Percentiles rank a stretch among this genome's conserved stretches.
These are phyloP conservation scores for Drosophila orena DNA, from an alignment of 1,140 invertebrate species.

Conservation along the genomic window DNA sequence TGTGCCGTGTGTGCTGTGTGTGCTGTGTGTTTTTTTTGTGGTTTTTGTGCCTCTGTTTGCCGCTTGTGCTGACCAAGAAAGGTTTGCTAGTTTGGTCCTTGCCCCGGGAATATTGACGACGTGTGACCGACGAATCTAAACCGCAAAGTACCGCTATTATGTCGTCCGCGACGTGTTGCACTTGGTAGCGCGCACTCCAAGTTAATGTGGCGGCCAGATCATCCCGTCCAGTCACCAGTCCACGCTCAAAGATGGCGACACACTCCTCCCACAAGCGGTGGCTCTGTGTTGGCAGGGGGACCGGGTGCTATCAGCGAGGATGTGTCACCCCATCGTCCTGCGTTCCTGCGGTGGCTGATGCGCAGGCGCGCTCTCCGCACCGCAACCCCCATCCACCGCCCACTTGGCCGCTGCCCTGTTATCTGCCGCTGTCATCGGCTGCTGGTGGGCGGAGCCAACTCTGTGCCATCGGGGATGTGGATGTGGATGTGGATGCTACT, in stretches of 20 bases:
- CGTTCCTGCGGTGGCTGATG: conserved; percentile 52
- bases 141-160: conserved; percentile 77
- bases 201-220: conserved; percentile 70
- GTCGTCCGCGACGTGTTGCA: conserved; percentile 78
- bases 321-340: conserved; percentile 46
- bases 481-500: conserved; percentile 20
- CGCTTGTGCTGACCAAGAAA: conserved; percentile 38
- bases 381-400: conserved; percentile 23
- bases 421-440: conserved; percentile 43
- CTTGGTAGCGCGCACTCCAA: conserved; percentile 78
- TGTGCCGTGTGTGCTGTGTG: too few species aligned
- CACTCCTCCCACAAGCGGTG: conserved; percentile 59
- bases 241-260: conserved; percentile 75
- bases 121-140: conserved; percentile 75
- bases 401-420: conserved; percentile 47
- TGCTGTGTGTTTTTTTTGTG: neutral
- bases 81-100: conserved; percentile 14
- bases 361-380: conserved; percentile 66
- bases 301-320: conserved; percentile 22
- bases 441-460: conserved; percentile 54
- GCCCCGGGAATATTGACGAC: conserved; percentile 52
- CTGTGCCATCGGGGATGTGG: conserved; percentile 14
- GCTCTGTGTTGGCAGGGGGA: conserved; percentile 1
- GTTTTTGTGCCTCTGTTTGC: conserved; percentile 17
- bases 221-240: conserved; percentile 53